Percentiles rank a stretch among this genome's conserved stretches.
Evolutionary conservation across 2,113 vertebrate species (phyloP).

Genomic region (Stegastes partitus): DNA sequence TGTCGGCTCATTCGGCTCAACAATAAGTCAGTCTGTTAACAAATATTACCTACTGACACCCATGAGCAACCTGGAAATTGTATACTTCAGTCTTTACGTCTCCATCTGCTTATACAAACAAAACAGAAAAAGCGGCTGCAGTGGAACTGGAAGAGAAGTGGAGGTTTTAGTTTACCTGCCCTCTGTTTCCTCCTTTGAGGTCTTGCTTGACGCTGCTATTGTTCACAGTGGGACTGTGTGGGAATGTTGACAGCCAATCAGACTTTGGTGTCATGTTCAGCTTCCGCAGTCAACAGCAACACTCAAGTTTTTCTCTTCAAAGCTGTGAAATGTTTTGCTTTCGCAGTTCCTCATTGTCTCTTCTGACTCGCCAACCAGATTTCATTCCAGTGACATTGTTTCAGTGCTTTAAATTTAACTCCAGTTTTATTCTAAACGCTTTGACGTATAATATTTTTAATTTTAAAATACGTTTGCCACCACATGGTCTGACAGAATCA

Average conservation of each 20-base stretch:
- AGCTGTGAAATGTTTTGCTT: background rate
- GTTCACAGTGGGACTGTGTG: conserved; percentile 28
- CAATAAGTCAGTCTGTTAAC: background rate
- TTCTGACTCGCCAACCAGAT: background rate
- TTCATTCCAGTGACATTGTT: background rate
- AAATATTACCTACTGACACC: background rate
- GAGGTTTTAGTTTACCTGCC: conserved; percentile 6
- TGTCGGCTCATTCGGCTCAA: background rate
- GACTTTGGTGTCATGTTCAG: conserved; percentile 56
- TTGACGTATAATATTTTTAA: too few species aligned
- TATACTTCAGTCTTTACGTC: background rate
- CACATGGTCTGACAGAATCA: too few species aligned
- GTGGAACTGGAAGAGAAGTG: background rate
- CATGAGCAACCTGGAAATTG: background rate
- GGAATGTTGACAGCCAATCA: conserved; percentile 20
- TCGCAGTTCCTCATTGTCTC: background rate
- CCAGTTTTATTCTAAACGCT: too few species aligned
- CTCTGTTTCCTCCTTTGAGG: conserved; percentile 29
- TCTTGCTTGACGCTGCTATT: conserved; percentile 35
- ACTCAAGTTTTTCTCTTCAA: background rate
- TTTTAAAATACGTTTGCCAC: too few species aligned
- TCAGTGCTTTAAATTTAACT: too few species aligned
- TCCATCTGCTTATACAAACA: background rate
- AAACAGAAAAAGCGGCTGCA: background rate
- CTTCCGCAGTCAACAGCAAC: conserved; percentile 3